These are phyloP conservation scores for Sphenodon punctatus DNA, from an alignment of 2,797 vertebrate genomes.

Conservation along the genomic window DNA sequence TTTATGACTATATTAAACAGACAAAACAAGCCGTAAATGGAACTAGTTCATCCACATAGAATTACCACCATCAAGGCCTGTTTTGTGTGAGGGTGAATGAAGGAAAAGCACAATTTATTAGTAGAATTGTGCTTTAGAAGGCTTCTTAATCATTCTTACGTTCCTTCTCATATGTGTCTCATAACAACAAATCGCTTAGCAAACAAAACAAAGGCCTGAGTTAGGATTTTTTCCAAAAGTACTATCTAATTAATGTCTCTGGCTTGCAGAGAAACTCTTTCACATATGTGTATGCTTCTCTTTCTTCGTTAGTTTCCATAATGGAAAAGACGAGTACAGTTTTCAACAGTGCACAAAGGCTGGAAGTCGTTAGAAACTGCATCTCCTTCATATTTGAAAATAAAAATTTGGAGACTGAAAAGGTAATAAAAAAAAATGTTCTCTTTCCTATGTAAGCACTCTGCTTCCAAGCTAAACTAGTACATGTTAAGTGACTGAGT, in stretches of 20 bases:
- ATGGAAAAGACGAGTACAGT: constrained; percentile 87
- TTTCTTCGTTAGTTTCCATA: constrained; percentile 87
- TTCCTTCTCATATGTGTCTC: background rate
- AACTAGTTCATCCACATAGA: background rate
- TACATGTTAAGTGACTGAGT: background rate
- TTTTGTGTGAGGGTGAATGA: background rate
- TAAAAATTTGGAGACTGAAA: constrained; percentile 96
- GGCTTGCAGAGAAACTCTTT: constrained; percentile 31
- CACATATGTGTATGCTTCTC: constrained; percentile 50
- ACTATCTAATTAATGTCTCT: constrained; percentile 11
- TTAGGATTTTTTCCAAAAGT: background rate
- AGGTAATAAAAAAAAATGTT: constrained; percentile 80
- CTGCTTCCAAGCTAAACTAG: constrained; percentile 37
- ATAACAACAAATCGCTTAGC: background rate
- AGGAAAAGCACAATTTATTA: background rate
- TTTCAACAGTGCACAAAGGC: constrained; percentile 96
- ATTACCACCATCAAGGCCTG: background rate
- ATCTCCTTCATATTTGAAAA: constrained; percentile 96
- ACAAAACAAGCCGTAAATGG: background rate
- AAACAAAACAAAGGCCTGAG: constrained; percentile 2
- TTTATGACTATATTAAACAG: background rate
- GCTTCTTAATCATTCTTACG: background rate
- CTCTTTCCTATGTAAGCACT: constrained; percentile 23
- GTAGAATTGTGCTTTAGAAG: background rate
- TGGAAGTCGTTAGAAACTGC: constrained; percentile 96